Percentiles rank a stretch among this genome's conserved stretches.
These are phyloP conservation scores for Hemichromis elongatus DNA, from an alignment of 2,113 vertebrate genomes.

Conservation along the genomic window DNA sequence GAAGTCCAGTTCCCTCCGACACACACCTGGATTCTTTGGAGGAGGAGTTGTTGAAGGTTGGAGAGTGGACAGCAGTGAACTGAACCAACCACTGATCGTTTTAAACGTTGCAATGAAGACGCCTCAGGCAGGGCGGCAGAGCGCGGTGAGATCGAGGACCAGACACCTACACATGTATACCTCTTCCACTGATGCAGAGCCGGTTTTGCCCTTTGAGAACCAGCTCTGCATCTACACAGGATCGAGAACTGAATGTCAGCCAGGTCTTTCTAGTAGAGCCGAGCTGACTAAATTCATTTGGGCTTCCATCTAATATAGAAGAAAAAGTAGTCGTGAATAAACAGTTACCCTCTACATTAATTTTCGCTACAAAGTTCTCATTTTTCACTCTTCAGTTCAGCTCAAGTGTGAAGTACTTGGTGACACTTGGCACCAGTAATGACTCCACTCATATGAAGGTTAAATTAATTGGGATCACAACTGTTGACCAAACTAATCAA, in stretches of 20 bases:
- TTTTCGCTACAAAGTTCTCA: not conserved
- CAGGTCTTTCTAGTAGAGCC: not conserved
- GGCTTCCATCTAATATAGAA: not conserved
- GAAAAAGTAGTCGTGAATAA: not conserved
- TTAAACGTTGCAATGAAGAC: not conserved
- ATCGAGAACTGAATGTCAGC: not conserved
- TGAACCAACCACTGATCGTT: constrained; percentile 29
- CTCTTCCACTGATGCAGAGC: not conserved
- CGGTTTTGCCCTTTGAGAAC: not conserved
- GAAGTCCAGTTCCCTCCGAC: not conserved
- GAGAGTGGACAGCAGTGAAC: constrained; percentile 21
- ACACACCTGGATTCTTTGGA: not conserved
- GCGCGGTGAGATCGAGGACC: not conserved
- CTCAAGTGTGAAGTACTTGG: not conserved
- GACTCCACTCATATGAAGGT: not conserved
- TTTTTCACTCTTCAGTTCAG: not conserved
- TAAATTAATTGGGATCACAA: not conserved
- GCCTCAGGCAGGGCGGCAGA: not conserved
- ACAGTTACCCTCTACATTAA: not conserved
- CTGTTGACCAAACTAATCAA: not conserved
- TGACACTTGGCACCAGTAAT: not conserved
- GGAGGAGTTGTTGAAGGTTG: not conserved
- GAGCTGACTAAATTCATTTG: not conserved
- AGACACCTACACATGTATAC: not conserved
- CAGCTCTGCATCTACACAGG: not conserved